Conservation (phyloP, 2,113 vertebrate genomes). For the Brachypodius melanocephalos region DNA sequence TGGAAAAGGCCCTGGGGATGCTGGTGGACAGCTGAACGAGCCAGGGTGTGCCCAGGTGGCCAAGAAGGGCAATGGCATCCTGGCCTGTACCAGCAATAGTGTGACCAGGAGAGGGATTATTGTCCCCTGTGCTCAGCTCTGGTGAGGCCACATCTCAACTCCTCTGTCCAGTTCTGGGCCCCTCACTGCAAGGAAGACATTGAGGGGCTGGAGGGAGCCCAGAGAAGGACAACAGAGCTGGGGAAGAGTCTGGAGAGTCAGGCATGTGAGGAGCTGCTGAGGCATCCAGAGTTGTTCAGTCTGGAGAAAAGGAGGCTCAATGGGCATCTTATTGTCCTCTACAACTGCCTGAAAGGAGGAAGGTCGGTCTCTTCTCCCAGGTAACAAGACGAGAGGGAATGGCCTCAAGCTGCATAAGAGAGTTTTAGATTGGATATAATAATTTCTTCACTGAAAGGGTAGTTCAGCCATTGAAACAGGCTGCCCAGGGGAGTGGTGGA, state of each 20-base stretch:
- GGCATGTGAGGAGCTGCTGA: background rate
- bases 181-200: background rate
- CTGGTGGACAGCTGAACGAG: background rate
- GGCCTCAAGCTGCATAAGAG: background rate
- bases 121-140: fast-evolving
- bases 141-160: background rate
- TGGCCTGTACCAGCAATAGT: background rate
- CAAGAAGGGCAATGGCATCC: background rate
- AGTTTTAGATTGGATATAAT: background rate
- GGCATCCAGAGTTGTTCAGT: background rate
- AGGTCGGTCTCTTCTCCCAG: background rate
- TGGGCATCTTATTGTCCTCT: background rate
- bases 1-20: background rate
- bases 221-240: background rate
- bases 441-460: background rate
- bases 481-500: background rate
- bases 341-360: background rate
- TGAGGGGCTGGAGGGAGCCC: background rate
- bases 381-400: background rate
- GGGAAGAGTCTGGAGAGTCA: background rate
- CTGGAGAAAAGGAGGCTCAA: background rate
- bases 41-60: background rate
- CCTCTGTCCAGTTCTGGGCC: background rate
- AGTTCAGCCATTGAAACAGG: background rate
- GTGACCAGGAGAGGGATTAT: background rate